Base-by-base conservation (phyloP, 2,797 vertebrate genomes). In the Austrolebias charrua region DNA sequence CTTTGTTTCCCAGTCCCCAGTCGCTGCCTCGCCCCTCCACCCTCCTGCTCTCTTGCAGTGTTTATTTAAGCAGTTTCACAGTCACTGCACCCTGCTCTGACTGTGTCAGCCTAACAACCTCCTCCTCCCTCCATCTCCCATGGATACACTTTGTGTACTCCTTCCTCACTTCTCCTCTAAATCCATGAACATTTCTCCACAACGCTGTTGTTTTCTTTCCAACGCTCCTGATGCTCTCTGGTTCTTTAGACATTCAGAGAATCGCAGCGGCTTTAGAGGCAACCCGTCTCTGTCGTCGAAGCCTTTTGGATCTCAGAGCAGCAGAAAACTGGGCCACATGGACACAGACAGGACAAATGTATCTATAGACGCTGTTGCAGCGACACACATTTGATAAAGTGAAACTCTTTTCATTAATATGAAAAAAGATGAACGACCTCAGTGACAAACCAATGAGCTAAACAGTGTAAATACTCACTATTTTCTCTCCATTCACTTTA, bases 11-110 rank as follows among this genome's bases (percentile, higher is more conserved):
- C 57, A 58, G 52, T 47, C 15, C 62, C 54, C 29, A 29, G 49
- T 69, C 19, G 4, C 68, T 59, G 62, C 57, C 54, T 56, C 38
- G 60, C 66, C 54, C 71, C 47, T 24, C 31, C 62, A 40, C 61
- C 60, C 57, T 28, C 69, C 69, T 60, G 69, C 76, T 80, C 81
- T 67, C 79, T 81, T 78, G 71, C 86, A 79, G 81, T 81, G 86
- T 91, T 90, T 90, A 85, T 90, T 89, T 83, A 89, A 90, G 76
- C 81, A 75, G 76, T 88, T 88, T 90, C 82, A 89, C 84, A 86
- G 90, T 88, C 84, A 72, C 78, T 84, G 86, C 88, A 77, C 77
- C 67, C 75, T 71, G 70, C 79, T 79, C 82, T 59, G 66, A 63
- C 79, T 81, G 78, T 77, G 76, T 67, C 45, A 42, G 78, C 73